These are phyloP conservation scores for Gobius niger DNA, from an alignment of 2,113 vertebrate species.

Conservation along the genomic window DNA sequence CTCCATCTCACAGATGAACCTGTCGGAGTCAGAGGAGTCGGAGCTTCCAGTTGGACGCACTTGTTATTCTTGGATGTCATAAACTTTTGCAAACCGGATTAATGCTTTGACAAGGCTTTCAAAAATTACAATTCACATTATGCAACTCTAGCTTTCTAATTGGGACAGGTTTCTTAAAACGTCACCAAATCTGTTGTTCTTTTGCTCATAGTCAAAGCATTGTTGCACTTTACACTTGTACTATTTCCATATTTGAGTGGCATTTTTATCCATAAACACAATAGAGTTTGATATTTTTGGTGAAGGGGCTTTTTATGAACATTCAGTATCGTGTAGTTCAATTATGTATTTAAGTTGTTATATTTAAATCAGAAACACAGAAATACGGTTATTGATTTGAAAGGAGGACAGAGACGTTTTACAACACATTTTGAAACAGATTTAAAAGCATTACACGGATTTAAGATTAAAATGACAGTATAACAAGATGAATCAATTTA, in stretches of 20 bases:
- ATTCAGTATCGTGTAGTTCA: neutral
- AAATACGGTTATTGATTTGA: neutral
- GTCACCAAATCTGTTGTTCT: neutral
- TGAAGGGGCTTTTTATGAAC: neutral
- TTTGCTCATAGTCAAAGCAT: neutral
- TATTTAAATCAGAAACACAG: neutral
- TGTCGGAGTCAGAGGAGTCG: neutral
- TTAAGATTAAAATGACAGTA: no score
- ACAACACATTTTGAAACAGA: no score
- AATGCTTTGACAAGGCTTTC: neutral
- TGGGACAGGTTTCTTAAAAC: neutral
- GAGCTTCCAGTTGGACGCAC: neutral
- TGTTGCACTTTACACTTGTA: neutral
- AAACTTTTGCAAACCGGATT: neutral
- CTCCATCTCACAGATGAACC: slow-evolving; percentile 5
- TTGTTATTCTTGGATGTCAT: neutral
- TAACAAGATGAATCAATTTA: no score
- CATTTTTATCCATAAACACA: neutral
- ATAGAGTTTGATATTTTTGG: neutral
- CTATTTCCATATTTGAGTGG: neutral
- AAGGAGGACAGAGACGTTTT: neutral
- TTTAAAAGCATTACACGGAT: no score
- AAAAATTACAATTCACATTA: neutral
- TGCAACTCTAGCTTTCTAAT: neutral
- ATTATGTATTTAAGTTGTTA: neutral